Evolutionary conservation across 30 jellyfish, hydroid and myxozoan genomes (phyloP), one percentile per base, ranked within the genome.

Genomic region (Hydractinia echinata): DNA sequence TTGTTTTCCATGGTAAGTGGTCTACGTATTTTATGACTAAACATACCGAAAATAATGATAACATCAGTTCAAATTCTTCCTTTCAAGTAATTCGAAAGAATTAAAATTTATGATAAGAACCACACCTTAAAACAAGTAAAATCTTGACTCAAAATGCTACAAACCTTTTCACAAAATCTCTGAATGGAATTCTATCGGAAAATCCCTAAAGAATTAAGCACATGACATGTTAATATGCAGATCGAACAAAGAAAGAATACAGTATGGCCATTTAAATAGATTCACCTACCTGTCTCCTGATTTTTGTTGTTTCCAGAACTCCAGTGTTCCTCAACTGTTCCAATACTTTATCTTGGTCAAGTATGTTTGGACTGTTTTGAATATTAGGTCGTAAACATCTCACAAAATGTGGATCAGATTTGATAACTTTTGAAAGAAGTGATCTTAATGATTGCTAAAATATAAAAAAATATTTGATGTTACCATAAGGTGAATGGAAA

Each of bases 371-470:
- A 5, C 68, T 39, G 71, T 94, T 94, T 68, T 79, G 82, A 53
- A 84, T 48, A 80, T 94, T 94, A 4, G 99, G 99, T 10, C 99
- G 99, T 55, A 94, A 76, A 80, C 99, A 94, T 4, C 99, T 94
- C 51, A 94, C 96, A 70, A 86, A 94, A 66, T 88, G 95, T 7
- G 99, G 96, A 66, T 94, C 99, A 20, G 95, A 76, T 50, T 87
- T 92, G 55, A 94, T 94, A 84, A 94, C 89, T 81, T 94, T 94
- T 51, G 99, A 94, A 95, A 94, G 70, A 66, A 94, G 78, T 14
- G 90, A 79, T 39, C 99, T 92, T n/a, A 94, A 85, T 4, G 96
- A 88, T 69, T 87, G 89, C 99, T 94, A 68, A 10, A 39, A 18
- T 53, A 83, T 49, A 55, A 69, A 64, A 76, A 16, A 51, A 4